Conservation (phyloP, 2,797 vertebrate genomes). For the Trachurus trachurus region DNA sequence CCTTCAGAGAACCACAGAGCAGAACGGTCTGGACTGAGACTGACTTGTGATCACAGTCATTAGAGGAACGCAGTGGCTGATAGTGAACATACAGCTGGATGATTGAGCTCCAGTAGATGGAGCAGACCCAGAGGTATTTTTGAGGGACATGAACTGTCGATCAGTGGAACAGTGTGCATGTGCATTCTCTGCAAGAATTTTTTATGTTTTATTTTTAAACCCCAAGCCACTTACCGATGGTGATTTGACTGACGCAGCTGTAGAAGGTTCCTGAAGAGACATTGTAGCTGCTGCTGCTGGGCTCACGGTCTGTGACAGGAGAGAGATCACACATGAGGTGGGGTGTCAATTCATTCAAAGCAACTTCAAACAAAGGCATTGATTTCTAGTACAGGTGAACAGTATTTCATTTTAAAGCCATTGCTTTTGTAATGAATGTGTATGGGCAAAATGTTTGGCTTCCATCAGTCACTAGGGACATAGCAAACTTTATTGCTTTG, state of each 20-base stretch:
- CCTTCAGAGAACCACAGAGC: not conserved
- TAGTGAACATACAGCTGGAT: too few species aligned
- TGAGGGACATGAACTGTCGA: not conserved
- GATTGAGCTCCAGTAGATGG: too few species aligned
- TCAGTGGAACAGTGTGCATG: too few species aligned
- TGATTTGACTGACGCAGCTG: constrained; percentile 92
- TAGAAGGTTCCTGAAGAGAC: constrained; percentile 88
- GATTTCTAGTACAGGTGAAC: not conserved
- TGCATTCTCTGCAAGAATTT: too few species aligned
- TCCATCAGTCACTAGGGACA: too few species aligned
- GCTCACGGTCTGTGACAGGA: constrained; percentile 83
- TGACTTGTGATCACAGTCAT: not conserved
- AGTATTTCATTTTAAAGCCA: not conserved
- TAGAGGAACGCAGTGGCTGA: too few species aligned
- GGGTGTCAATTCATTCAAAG: not conserved
- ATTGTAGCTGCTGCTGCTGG: constrained; percentile 87
- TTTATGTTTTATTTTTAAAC: not conserved
- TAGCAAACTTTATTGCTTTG: too few species aligned
- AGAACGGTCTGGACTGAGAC: not conserved
- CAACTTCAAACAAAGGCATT: not conserved
- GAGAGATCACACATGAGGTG: constrained; percentile 15
- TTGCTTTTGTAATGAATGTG: not conserved
- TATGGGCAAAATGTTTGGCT: too few species aligned
- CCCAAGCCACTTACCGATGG: constrained; percentile 84
- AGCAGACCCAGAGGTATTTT: not conserved